Base-by-base conservation (phyloP, 1,140 invertebrate genomes). In the Hyles euphorbiae region DNA sequence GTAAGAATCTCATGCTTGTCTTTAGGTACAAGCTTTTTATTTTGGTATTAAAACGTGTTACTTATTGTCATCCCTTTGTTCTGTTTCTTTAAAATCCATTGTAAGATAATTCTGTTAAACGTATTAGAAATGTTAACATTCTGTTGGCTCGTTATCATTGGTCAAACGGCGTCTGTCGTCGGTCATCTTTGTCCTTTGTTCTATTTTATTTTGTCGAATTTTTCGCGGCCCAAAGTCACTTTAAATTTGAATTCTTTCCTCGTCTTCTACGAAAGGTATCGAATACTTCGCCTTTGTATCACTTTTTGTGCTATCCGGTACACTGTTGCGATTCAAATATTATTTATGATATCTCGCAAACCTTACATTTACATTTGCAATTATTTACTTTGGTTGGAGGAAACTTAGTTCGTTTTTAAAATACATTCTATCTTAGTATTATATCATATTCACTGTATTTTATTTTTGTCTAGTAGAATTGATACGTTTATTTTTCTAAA, bases 261-360 rank as follows among this genome's bases (percentile, higher is more conserved):
- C 69, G 81, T 81, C 69, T 88, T 88, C 83, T 86, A 81, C 77
- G 86, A 88, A 88, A 84, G 82, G 77, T 81, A 86, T 84, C 83
- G 82, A 76, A 87, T 84, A 74, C 81, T 81, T 87, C 82, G 82
- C 83, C 83, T 88, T 88, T 88, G 83, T 88, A 86, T 86, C 78
- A 84, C 83, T 88, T 88, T 87, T 87, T 87, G 81, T 70, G 72
- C 65, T 65, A 83, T 76, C 68, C 69, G 68, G 65, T 78, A 83
- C 76, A 76, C 79, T 78, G 77, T 79, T 78, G 61, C 67, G 64
- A 79, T 76, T 80, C 70, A 61, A 68, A 73, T 74, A 83, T 84
- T 87, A 87, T 87, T 86, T 86, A 87, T 80, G 81, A 78, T 64
- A 60, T 40, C 36, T 40, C 36, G 36, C 36, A 40, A 40, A 40